Evolutionary conservation across 2,113 vertebrate species (phyloP).

Genomic region (Scortum barcoo): DNA sequence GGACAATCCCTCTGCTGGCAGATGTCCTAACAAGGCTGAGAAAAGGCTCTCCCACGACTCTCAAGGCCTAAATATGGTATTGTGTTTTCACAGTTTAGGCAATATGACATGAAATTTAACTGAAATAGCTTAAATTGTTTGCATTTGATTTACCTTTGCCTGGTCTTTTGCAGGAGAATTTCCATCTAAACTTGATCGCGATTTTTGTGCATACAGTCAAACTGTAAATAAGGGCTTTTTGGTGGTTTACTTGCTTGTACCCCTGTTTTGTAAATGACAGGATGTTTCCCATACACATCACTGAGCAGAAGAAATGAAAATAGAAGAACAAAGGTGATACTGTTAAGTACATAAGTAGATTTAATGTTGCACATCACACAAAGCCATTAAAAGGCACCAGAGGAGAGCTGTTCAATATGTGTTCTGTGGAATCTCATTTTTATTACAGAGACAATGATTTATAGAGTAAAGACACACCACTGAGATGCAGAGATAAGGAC

Average conservation of each 20-base stretch:
- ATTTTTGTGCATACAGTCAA: not conserved
- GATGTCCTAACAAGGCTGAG: conserved; percentile 9
- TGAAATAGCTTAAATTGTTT: not conserved
- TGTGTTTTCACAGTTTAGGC: not conserved
- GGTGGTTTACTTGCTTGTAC: not conserved
- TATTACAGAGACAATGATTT: conserved; percentile 53
- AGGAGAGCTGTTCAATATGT: conserved; percentile 26
- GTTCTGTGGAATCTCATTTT: conserved; percentile 41
- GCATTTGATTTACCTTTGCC: not conserved
- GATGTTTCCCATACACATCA: not conserved
- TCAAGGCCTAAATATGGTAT: not conserved
- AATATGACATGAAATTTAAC: not conserved
- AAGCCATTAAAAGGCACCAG: conserved; percentile 25
- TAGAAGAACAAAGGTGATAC: conserved; percentile 17
- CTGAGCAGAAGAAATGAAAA: not conserved
- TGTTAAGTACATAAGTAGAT: conserved; percentile 31
- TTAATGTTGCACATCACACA: conserved; percentile 30
- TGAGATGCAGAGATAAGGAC: conserved; percentile 45
- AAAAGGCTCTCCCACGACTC: not conserved
- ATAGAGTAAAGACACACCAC: conserved; percentile 37
- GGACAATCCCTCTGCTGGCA: conserved; percentile 38
- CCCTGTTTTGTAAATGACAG: not conserved
- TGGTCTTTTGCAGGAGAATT: not conserved
- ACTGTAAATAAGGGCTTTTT: too few relatives aligned
- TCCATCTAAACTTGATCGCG: not conserved